Conservation (phyloP, 2,797 vertebrate genomes). For the Melanotaenia nigrans region DNA sequence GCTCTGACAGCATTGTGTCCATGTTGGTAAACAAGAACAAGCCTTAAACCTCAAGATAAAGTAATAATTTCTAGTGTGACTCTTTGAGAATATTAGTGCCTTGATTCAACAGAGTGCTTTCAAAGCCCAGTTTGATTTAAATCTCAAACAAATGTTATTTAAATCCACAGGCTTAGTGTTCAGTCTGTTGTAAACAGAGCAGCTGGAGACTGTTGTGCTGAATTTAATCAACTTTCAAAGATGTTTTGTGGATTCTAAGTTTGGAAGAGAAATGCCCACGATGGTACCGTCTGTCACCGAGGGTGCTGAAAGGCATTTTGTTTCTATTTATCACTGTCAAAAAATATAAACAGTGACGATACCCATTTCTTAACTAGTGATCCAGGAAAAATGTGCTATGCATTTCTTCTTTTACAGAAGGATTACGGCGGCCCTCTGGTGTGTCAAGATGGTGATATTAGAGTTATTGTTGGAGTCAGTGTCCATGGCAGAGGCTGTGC, state of each 20-base stretch:
- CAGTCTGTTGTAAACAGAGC: constrained; percentile 56
- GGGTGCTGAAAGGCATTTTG: constrained; percentile 12
- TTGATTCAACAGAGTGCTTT: constrained; percentile 35
- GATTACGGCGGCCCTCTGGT: constrained; percentile 97
- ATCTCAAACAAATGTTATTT: constrained; percentile 71
- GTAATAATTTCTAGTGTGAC: constrained; percentile 47
- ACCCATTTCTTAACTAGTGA: constrained; percentile 12
- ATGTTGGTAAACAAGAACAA: constrained; percentile 35
- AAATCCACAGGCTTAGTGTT: constrained; percentile 59
- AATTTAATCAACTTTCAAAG: constrained; percentile 68
- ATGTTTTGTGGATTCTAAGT: constrained; percentile 49
- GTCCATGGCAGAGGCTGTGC: constrained; percentile 95
- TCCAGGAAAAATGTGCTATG: constrained; percentile 13
- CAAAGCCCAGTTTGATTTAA: constrained; percentile 58
- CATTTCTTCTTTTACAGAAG: constrained; percentile 78
- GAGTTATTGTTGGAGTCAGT: constrained; percentile 93
- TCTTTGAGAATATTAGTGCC: constrained; percentile 25
- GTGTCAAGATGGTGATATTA: constrained; percentile 92
- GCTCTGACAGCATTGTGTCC: neutral
- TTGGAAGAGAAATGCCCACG: constrained; percentile 32
- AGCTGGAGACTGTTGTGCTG: constrained; percentile 59
- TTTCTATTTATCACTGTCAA: constrained; percentile 34
- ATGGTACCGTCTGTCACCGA: constrained; percentile 22
- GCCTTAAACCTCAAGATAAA: constrained; percentile 23
- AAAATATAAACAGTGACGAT: constrained; percentile 15